Percentiles rank a stretch among this genome's conserved stretches.
These are phyloP conservation scores for Nannospalax galili DNA, from an alignment of 2,113 vertebrate species.

Conservation along the genomic window DNA sequence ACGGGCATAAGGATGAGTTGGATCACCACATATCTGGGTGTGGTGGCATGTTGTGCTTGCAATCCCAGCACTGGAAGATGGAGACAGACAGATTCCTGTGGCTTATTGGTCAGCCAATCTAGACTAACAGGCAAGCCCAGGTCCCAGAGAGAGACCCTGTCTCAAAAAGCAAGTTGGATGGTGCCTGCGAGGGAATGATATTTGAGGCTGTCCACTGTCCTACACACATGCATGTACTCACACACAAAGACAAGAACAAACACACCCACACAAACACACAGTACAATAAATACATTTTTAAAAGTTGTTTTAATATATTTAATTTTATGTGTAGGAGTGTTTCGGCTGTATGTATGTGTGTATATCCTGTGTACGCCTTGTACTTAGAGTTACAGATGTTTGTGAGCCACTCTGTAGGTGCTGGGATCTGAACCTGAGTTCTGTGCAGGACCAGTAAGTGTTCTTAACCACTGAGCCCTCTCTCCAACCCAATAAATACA, in stretches of 20 bases:
- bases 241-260: background rate
- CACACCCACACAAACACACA: background rate
- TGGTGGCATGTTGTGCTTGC: background rate
- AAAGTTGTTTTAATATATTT: background rate
- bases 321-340: background rate
- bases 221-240: background rate
- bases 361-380: background rate
- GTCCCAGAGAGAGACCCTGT: background rate
- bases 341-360: background rate
- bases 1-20: background rate
- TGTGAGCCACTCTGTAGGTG: background rate
- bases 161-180: background rate
- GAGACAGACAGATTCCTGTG: background rate
- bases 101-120: background rate
- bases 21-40: background rate
- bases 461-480: background rate
- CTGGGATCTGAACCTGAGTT: background rate
- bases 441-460: background rate
- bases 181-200: background rate
- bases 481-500: background rate
- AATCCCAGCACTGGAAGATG: too few species aligned
- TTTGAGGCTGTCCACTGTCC: background rate
- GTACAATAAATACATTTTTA: too few species aligned
- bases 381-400: background rate
- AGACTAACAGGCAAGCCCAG: too few species aligned